Base-by-base conservation (phyloP, 2,113 vertebrate genomes). In the Centropus bengalensis region DNA sequence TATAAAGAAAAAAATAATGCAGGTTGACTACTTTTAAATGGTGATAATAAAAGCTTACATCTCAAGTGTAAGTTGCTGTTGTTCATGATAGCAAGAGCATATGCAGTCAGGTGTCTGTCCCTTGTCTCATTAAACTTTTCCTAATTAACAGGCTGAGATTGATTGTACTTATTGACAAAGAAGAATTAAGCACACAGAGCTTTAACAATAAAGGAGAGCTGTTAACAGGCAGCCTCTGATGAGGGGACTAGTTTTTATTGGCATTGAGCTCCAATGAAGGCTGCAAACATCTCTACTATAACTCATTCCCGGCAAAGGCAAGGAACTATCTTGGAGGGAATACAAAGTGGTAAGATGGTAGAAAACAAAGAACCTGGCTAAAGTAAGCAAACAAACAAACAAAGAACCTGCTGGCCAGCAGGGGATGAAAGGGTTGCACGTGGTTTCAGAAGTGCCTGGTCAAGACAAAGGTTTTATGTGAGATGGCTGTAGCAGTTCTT, bases 251-350 rank as follows among this genome's bases (percentile, higher is more conserved):
- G 36, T 60, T 96, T 98, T 96, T 96, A 96, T 82, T 94, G 94
- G 82, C 87, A 81, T 40, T 63, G 86, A 55, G 87, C 88, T 95
- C 86, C 75, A 92, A 32, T 77, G 78, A 94, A 96, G 94, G 93
- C 96, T 93, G 85, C 97, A 98, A 97, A 97, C 96, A 96, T 95
- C 92, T 96, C 96, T 96, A 80, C 87, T 97, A 23, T 88, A 96
- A 94, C 58, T 94, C 71, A 74, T 45, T 89, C 75, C 84, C 80
- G 63, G 87, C 82, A 93, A 95, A 92, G 90, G 62, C 75, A 22
- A 82, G 95, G 74, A n/a, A 21, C 74, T 86, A 7, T 96, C 94
- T 91, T 74, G 49, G 64, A 91, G 85, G 77, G 63, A 95, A 95
- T 89, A 75, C 59, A 92, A 91, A 92, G 84, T 49, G 80, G 26